Evolutionary conservation across 2,888 invertebrate species (phyloP).

Genomic region (Chymomyza fuscimana): DNA sequence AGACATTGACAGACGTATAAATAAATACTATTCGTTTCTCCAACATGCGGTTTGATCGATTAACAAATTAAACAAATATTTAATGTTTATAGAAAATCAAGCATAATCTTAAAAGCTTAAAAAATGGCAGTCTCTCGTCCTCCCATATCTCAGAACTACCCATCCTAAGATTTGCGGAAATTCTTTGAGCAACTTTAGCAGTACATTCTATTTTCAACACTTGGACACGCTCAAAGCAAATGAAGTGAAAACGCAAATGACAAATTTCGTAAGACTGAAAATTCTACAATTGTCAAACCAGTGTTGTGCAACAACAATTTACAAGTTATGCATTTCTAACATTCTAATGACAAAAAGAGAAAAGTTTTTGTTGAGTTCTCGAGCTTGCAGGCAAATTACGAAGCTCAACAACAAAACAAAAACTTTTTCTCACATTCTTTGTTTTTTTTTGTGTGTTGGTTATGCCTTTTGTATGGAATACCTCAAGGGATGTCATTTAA

Average conservation of each 20-base stretch:
- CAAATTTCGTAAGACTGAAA: background rate
- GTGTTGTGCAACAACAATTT: background rate
- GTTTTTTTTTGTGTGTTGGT: constrained; percentile 21
- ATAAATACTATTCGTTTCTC: no score
- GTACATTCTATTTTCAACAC: no score
- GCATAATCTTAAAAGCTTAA: no score
- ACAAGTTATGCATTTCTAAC: background rate
- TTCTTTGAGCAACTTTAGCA: background rate
- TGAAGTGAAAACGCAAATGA: background rate
- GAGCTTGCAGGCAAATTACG: background rate
- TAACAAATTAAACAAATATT: no score
- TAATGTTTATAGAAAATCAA: no score
- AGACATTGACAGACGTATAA: no score
- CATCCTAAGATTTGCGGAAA: no score
- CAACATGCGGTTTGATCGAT: no score
- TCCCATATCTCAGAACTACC: no score
- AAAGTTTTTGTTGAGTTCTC: background rate
- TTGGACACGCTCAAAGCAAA: background rate
- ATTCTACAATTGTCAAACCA: background rate
- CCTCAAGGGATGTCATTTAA: constrained; percentile 64
- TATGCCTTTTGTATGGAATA: constrained; percentile 23
- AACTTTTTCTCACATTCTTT: background rate
- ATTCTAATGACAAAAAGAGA: constrained; percentile 4
- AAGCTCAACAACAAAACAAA: constrained; percentile 5
- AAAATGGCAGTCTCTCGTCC: no score